phyloP scores from a whole-genome alignment of 2,113 vertebrate species.

The Sylvilagus bachmani region DNA sequence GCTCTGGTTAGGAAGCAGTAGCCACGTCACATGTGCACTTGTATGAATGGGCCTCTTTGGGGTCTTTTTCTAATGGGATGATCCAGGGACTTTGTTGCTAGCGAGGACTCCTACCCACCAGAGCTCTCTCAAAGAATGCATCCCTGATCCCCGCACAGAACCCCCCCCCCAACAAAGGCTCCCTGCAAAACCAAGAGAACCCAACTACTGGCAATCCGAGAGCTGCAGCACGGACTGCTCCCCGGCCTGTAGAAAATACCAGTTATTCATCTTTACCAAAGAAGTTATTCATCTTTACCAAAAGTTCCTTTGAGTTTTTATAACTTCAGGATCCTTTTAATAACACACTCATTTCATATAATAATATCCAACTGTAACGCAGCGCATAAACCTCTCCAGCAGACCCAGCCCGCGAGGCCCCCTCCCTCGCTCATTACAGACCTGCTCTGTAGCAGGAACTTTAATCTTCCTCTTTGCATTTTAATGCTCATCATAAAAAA shows the following conservation, averaged over 20 bases:
- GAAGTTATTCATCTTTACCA: constrained; percentile 64
- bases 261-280: constrained; percentile 71
- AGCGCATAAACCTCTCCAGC: not conserved
- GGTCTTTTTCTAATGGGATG: not conserved
- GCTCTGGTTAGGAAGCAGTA: not conserved
- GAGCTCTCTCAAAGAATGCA: not conserved
- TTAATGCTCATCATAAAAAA: constrained; percentile 78
- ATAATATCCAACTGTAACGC: not conserved
- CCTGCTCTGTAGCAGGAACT: constrained; percentile 42
- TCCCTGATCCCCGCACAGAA: not conserved
- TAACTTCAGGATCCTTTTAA: constrained; percentile 77
- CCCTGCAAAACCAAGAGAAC: not conserved
- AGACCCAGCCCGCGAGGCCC: not conserved
- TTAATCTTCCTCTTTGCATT: constrained; percentile 53
- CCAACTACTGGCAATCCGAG: not conserved
- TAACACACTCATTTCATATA: constrained; percentile 59
- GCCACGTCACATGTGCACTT: fast-evolving
- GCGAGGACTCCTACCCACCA: not conserved
- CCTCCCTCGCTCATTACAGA: not conserved
- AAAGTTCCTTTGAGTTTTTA: constrained; percentile 72
- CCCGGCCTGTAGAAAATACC: not conserved
- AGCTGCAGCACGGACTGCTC: not conserved
- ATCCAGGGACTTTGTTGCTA: not conserved
- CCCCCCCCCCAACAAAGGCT: not conserved
- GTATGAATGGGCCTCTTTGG: not conserved